Base-by-base conservation (phyloP, 2,888 invertebrate species). In the Cheilosia urbana region DNA sequence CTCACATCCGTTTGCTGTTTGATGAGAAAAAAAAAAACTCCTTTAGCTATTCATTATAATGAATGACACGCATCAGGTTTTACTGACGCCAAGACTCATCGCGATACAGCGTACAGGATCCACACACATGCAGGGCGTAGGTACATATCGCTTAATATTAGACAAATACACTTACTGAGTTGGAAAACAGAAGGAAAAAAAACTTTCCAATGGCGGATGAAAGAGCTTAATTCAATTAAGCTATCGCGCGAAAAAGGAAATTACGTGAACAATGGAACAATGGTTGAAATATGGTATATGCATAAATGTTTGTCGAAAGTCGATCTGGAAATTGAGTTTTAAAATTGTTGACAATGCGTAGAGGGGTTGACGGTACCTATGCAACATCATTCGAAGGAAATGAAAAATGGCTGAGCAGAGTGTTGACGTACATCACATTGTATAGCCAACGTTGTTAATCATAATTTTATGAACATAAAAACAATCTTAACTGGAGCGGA, bases 401-500 rank as follows among this genome's bases (percentile, higher is more conserved):
- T 37, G 37, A 11, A 13, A 37, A 37, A 37, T 37, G 37, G 37
- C 11, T 34, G 11, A 2, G 34, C 47, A 47, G 47, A 57, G 37
- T 66, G 66, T 55, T 58, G 66, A 27, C 51, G 17, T 51, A 51
- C 21, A 24, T 13, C 47, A 34, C 37, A 49, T 40, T 15, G 21
- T 30, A 42, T 47, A 40, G 27, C 40, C 30, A 66, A 49, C 42
- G 47, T 27, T 65, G 58, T 60, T 76, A 76, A 45, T 68, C 76
- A 76, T 68, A 76, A 76, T 76, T 76, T 76, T 68, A 76, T 76
- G 30, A 60, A 68, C 76, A 76, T 53, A 76, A 76, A 76, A 76
- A 76, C 76, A 76, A 68, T 76, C 76, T 76, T 68, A 76, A 76
- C 76, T 76, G 68, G 42, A 68, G 76, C 76, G 68, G 76, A 76